phyloP scores from a whole-genome alignment of 2,888 invertebrate species.

The Drosophila bunnanda region DNA sequence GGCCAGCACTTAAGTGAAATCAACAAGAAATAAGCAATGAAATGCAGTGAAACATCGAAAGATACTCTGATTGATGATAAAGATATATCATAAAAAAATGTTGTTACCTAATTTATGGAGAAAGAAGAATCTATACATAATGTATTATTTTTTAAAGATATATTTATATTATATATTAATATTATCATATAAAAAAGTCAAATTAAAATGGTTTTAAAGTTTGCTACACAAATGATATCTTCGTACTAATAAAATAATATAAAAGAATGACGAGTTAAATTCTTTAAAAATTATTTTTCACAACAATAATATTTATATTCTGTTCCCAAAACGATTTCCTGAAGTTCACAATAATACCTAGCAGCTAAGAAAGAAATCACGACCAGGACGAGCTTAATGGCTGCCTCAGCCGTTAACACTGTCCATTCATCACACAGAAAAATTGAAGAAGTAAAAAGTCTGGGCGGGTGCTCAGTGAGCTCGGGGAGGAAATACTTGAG shows the following conservation, averaged over 20 bases:
- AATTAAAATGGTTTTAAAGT: no score
- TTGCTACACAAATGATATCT: no score
- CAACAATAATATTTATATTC: neutral
- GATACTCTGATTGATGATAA: constrained; percentile 9
- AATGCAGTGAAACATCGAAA: constrained; percentile 5
- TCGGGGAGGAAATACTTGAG: constrained; percentile 21
- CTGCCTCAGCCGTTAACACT: constrained; percentile 58
- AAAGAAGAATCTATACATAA: no score
- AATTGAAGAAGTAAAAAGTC: constrained; percentile 37
- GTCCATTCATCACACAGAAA: constrained; percentile 61
- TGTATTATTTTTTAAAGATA: no score
- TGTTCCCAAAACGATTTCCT: neutral
- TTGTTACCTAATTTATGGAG: no score
- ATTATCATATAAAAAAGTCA: no score
- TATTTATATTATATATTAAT: no score
- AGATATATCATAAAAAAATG: neutral
- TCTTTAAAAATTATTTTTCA: no score
- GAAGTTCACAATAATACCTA: neutral
- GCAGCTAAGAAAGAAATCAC: constrained; percentile 54
- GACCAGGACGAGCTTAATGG: constrained; percentile 52
- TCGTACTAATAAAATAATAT: no score
- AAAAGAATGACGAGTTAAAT: no score
- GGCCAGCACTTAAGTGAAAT: constrained; percentile 73
- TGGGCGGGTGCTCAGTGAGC: constrained; percentile 1
- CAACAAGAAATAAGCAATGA: constrained; percentile 58